Conservation (phyloP, 2,113 vertebrate genomes). For the Pelecanus crispus region DNA sequence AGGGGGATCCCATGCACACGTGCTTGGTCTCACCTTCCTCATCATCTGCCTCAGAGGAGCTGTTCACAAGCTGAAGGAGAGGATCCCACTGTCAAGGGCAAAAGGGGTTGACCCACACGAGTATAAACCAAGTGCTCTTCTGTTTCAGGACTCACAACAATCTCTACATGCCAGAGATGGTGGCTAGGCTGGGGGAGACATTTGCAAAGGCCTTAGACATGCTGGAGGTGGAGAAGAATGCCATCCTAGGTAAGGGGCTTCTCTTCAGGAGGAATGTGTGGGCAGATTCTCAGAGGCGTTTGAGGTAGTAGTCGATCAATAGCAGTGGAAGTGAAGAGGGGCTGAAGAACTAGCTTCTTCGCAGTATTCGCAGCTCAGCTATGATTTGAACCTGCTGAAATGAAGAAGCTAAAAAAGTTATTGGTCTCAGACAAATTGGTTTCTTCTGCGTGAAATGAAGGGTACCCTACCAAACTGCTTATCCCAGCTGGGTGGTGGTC, state of each 20-base stretch:
- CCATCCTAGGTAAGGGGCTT: conserved; percentile 83
- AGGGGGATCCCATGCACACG: conserved; percentile 67
- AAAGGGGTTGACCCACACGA: background rate
- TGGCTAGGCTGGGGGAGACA: conserved; percentile 83
- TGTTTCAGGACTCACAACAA: conserved; percentile 87
- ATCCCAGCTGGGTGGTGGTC: background rate
- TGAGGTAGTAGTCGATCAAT: background rate
- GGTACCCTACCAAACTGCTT: background rate
- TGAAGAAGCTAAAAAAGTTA: background rate
- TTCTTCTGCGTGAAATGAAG: background rate
- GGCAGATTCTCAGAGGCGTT: background rate
- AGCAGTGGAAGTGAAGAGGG: background rate
- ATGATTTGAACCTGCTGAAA: background rate
- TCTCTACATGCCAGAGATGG: conserved; percentile 87
- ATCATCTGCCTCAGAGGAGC: conserved; percentile 60
- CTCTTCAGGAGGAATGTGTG: background rate
- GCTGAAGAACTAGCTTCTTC: background rate
- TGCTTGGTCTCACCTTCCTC: conserved; percentile 69
- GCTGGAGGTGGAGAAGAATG: conserved; percentile 88
- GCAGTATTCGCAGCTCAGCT: background rate
- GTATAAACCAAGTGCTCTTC: conserved; percentile 33
- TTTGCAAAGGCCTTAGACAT: conserved; percentile 85
- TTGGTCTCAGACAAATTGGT: background rate
- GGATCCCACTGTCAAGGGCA: conserved; percentile 44
- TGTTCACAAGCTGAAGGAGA: conserved; percentile 61